Evolutionary conservation across 1,140 invertebrate species (phyloP), one percentile per base, ranked within the genome.

Genomic region (Globodera rostochiensis): DNA sequence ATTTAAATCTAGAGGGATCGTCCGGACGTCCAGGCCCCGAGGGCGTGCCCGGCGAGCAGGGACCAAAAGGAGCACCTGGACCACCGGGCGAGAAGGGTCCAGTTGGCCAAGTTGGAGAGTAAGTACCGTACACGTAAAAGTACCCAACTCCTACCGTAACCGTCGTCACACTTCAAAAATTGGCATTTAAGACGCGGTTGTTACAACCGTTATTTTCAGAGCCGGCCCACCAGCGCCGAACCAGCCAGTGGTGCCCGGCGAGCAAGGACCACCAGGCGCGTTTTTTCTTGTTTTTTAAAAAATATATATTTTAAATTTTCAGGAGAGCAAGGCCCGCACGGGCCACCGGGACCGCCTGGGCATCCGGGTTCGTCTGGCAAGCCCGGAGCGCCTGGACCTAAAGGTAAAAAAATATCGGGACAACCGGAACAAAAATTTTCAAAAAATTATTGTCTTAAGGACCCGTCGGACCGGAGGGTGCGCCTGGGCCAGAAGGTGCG

Each of bases 21-120:
- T 50, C 82, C 13, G 82, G 82, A 1, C 64, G 80, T 13, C 50
- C 73, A 53, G 82, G 82, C 8, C 47, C 76, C 5, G 82, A 83
- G 7, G 82, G 80, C n/a, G 79, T 45, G 46, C 81, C 81, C 45
- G 81, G 81, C 15, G 81, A 82, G 49, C 81, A 82, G 71, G 81
- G 81, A 53, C 80, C 81, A n/a, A 82, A 82, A 46, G 81, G 77
- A 36, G 66, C 77, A 25, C 77, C 77, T 19, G 77, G 77, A 53
- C 36, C 77, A 6, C 71, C 77, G 15, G 77, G 77, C 19, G 77
- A 79, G 64, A 79, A 69, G 36, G 77, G 77, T 19, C 77, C 77
- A 5, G 21, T 71, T n/a, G 77, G 77, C 13, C 77, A 79, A 49
- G 71, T 67, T 19, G 77, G 77, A 79, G 77, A 79, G 77, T 76